Evolutionary conservation across 2,888 invertebrate species (phyloP).

Genomic region (Pterostichus niger): DNA sequence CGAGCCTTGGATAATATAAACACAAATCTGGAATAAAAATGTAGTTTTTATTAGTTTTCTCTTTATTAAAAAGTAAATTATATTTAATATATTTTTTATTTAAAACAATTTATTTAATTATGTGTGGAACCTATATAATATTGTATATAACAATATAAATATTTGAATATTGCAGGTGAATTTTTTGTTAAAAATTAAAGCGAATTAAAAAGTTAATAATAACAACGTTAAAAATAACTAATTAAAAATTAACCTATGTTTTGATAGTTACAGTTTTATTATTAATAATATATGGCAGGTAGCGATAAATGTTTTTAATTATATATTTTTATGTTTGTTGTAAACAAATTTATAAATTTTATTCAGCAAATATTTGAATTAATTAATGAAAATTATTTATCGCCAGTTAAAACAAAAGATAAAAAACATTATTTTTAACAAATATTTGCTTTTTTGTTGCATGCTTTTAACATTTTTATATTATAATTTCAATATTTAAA

Average conservation of each 20-base stretch:
- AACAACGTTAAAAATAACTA: slow-evolving; percentile 27
- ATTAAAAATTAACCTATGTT: slow-evolving; percentile 43
- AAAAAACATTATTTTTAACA: slow-evolving; percentile 46
- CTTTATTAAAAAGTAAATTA: no score
- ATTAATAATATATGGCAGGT: slow-evolving; percentile 5
- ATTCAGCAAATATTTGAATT: slow-evolving; percentile 35
- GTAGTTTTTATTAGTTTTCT: no score
- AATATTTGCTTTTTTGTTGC: slow-evolving; percentile 36
- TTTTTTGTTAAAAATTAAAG: slow-evolving; percentile 24
- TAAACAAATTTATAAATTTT: slow-evolving; percentile 55
- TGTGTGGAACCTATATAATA: no score
- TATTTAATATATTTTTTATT: no score
- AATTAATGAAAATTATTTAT: slow-evolving; percentile 42
- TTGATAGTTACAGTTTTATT: slow-evolving; percentile 39
- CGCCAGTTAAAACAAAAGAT: slow-evolving; percentile 37
- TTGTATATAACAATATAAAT: no score
- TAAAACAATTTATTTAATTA: no score
- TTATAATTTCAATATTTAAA: slow-evolving; percentile 29
- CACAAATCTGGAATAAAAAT: no score
- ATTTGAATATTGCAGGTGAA: no score
- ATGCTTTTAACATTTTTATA: slow-evolving; percentile 33
- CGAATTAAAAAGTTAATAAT: slow-evolving; percentile 39
- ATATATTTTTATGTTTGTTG: slow-evolving; percentile 49
- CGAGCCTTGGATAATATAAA: no score
- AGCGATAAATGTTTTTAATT: slow-evolving; percentile 51